These are phyloP conservation scores for Pelecanoides urinatrix DNA, from an alignment of 2,113 vertebrate species.

Conservation along the genomic window DNA sequence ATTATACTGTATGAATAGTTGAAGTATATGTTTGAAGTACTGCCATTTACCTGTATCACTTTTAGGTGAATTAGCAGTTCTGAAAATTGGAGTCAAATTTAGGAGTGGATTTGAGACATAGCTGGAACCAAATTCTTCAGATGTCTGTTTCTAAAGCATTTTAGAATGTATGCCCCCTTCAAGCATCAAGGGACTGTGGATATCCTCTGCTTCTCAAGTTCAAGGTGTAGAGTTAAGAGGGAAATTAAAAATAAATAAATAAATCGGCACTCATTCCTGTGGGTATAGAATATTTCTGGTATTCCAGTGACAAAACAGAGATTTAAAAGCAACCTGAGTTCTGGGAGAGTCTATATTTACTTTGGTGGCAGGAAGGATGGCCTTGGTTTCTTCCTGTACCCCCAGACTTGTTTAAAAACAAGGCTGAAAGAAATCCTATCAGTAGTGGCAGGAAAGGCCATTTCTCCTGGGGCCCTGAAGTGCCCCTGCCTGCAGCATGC, in stretches of 20 bases:
- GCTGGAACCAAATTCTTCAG: neutral
- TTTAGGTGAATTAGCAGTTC: neutral
- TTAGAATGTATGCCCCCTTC: neutral
- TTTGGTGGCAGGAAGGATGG: neutral
- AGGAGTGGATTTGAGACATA: neutral
- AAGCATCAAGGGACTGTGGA: neutral
- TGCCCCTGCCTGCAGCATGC: accelerated
- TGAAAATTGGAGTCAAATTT: neutral
- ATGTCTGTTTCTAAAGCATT: neutral
- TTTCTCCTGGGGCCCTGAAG: neutral
- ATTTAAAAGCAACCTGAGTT: neutral
- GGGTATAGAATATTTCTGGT: neutral
- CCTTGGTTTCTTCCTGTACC: neutral
- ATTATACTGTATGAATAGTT: neutral
- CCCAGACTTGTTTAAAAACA: neutral
- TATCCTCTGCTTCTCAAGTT: neutral
- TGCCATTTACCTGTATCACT: neutral
- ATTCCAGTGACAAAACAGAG: neutral
- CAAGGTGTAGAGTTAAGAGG: neutral
- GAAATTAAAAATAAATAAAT: neutral
- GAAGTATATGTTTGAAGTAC: neutral
- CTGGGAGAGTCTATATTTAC: neutral
- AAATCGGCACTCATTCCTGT: neutral
- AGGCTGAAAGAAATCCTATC: neutral
- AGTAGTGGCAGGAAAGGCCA: too few species aligned